These are phyloP conservation scores for Xestia xanthographa DNA, from an alignment of 2,888 invertebrate species.

Conservation along the genomic window DNA sequence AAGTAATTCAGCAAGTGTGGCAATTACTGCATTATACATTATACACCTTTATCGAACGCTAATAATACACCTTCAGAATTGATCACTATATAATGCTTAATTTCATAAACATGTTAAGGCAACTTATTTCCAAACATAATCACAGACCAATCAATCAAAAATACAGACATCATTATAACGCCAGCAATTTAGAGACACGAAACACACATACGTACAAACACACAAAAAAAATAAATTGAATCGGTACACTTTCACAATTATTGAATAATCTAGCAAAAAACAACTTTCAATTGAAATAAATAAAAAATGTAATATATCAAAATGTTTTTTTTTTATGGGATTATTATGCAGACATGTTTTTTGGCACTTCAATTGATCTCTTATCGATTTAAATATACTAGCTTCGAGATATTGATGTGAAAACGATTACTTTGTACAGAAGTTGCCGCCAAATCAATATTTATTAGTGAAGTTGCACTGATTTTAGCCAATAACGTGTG, in stretches of 20 bases:
- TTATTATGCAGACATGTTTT: conserved; percentile 35
- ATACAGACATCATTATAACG: conserved; percentile 41
- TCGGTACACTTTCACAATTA: conserved; percentile 40
- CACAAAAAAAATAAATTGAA: conserved; percentile 15
- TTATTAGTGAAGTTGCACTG: background rate
- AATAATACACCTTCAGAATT: background rate
- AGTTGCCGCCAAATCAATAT: background rate
- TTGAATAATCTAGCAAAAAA: conserved; percentile 32
- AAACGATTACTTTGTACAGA: conserved; percentile 13
- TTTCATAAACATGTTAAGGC: conserved; percentile 31
- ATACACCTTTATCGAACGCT: background rate
- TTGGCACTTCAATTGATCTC: background rate
- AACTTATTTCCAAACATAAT: conserved; percentile 43
- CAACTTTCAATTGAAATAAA: conserved; percentile 38
- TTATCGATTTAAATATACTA: conserved; percentile 12
- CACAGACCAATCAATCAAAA: conserved; percentile 49
- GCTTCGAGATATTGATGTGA: background rate
- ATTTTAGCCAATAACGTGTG: background rate
- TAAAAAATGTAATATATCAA: conserved; percentile 31
- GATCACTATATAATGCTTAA: conserved; percentile 6
- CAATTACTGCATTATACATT: conserved; percentile 25
- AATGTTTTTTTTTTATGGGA: conserved; percentile 34
- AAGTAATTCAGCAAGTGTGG: conserved; percentile 22
- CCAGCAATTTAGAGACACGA: conserved; percentile 29
- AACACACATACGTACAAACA: conserved; percentile 1